phyloP scores from a whole-genome alignment of 1,140 invertebrate genomes.

The Papilio machaon region DNA sequence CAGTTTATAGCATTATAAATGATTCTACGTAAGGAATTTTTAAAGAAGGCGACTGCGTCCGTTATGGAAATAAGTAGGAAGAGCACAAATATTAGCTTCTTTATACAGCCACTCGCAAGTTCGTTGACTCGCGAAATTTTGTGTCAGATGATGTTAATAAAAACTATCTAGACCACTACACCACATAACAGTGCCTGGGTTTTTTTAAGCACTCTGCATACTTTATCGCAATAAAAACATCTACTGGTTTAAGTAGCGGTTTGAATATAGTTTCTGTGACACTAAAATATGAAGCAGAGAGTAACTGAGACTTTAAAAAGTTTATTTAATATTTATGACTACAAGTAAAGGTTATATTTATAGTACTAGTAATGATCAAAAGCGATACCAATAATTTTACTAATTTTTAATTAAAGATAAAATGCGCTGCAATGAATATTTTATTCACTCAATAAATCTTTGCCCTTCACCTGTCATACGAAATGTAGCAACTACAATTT shows the following conservation, averaged over 20 bases:
- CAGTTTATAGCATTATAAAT: not conserved
- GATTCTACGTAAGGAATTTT: conserved; percentile 32
- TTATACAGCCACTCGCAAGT: conserved; percentile 65
- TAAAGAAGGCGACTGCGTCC: conserved; percentile 64
- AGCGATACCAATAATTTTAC: too few relatives aligned
- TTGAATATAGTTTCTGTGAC: conserved; percentile 34
- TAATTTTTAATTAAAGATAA: not conserved
- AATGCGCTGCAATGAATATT: not conserved
- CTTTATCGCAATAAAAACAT: conserved; percentile 52
- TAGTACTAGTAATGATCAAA: not conserved
- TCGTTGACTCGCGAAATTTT: conserved; percentile 75
- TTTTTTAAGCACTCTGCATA: conserved; percentile 54
- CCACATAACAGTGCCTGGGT: conserved; percentile 63
- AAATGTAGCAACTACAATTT: conserved; percentile 11
- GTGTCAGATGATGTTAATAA: conserved; percentile 61
- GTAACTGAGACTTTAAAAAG: conserved; percentile 30
- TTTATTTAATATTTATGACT: conserved; percentile 27
- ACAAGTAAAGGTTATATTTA: not conserved
- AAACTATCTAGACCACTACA: conserved; percentile 65
- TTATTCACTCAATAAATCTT: not conserved
- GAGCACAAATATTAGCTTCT: conserved; percentile 77
- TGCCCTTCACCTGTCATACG: conserved; percentile 12
- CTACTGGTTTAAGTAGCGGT: conserved; percentile 34
- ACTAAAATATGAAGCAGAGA: conserved; percentile 1
- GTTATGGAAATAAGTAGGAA: conserved; percentile 68